A percentile compares a stretch with the other conserved stretches of the same genome.
These are phyloP conservation scores for Aramus guarauna DNA, from an alignment of 2,113 vertebrate species.

Conservation along the genomic window DNA sequence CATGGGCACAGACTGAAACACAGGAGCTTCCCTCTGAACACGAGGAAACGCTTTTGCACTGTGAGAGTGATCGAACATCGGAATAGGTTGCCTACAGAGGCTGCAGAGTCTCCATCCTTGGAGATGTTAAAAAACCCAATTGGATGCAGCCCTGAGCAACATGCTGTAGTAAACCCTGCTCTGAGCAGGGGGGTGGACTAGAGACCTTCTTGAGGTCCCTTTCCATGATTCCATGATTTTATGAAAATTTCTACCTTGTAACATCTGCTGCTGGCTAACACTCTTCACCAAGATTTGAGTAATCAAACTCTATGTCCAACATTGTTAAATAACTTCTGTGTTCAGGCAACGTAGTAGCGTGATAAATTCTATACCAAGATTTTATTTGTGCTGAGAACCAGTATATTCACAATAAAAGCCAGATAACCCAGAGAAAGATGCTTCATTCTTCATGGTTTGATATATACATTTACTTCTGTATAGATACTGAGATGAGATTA, in stretches of 20 bases:
- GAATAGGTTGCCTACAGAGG: not conserved
- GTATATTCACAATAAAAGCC: not conserved
- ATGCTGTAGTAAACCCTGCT: not conserved
- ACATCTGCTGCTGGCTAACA: not conserved
- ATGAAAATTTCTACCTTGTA: not conserved
- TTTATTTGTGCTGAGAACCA: not conserved
- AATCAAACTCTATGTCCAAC: not conserved
- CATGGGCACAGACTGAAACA: not conserved
- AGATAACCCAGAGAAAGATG: not conserved
- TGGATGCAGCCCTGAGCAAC: not conserved
- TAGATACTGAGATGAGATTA: not conserved
- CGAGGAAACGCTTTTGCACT: not conserved
- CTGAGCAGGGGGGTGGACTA: not conserved
- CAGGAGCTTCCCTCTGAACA: not conserved
- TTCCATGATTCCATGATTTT: not conserved
- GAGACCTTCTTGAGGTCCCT: not conserved
- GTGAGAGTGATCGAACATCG: not conserved
- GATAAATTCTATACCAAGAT: not conserved
- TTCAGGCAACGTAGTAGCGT: not conserved
- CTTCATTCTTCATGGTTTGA: too few species aligned
- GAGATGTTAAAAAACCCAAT: not conserved
- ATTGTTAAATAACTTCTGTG: not conserved
- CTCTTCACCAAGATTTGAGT: not conserved
- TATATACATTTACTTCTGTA: not conserved
- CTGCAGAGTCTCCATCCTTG: not conserved